Evolutionary conservation across 2,113 vertebrate genomes (phyloP), one percentile per base, ranked within the genome.

Genomic region (Perccottus glenii): DNA sequence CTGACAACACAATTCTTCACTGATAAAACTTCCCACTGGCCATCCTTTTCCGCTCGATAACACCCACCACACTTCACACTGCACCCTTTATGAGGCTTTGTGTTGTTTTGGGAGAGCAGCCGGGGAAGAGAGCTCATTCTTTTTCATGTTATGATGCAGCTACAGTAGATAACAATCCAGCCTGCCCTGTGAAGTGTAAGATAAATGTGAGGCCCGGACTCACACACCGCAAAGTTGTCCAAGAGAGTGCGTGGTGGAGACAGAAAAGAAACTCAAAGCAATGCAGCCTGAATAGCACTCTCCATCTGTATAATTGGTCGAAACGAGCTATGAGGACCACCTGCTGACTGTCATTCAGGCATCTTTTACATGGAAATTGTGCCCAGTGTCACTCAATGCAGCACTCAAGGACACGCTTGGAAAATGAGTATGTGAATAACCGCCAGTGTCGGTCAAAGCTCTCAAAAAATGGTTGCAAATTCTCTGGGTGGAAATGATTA

Each of bases 301-400:
- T 49, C 63, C 55, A 35, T 77, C 80, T 73, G 68, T 69, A 75
- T 88, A 90, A 91, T 86, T 89, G 88, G 77, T 71, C 85, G 65
- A 82, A 89, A 87, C 47, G 58, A 87, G 85, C 69, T 58, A 36
- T 66, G 70, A 75, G 52, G 81, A 43, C 80, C 79, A 77, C 82
- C 87, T 83, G 85, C 81, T 85, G 84, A 84, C 70, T 62, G 80
- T 63, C 82, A 81, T 64, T 77, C 73, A 75, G 68, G 52, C 64
- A 50, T 70, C 66, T 82, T 79, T 80, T 70, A 80, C 82, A 82
- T 78, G 69, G 61, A 87, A 81, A 85, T 55, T 60, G 36, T 60
- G 52, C 44, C 70, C 52, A 57, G 11, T 60, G 70, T 84, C 35
- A 59, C n/a, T 68, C 47, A 52, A 58, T 53, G 62, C 16, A 14